Evolutionary conservation across 1,140 invertebrate genomes (phyloP).

Genomic region (Heliothis subflexa): DNA sequence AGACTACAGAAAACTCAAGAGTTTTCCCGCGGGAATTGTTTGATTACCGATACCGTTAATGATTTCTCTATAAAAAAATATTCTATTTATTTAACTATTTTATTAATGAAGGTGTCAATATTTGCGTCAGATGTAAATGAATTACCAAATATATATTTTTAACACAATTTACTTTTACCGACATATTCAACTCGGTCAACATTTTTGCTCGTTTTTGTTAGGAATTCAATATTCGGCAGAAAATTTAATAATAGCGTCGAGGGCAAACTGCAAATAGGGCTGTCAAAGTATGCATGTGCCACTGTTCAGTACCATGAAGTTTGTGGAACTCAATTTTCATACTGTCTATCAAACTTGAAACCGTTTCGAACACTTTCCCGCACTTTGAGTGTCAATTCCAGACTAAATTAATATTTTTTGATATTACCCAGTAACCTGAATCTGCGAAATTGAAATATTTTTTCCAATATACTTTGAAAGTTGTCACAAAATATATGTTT

Average conservation of each 20-base stretch:
- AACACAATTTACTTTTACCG: too few relatives aligned
- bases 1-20: too few relatives aligned
- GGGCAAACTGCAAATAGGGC: conserved; percentile 38
- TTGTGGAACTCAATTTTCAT: conserved; percentile 49
- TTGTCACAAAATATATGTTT: too few relatives aligned
- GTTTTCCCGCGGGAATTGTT: too few relatives aligned
- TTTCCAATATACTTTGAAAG: too few relatives aligned
- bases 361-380: conserved; percentile 19
- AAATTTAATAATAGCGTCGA: conserved; percentile 28
- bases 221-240: not conserved
- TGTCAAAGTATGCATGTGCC: conserved; percentile 38
- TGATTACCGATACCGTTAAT: too few relatives aligned
- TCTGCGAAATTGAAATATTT: conserved; percentile 19
- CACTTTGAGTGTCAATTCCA: not conserved
- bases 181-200: too few relatives aligned
- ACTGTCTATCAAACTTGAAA: conserved; percentile 43
- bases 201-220: not conserved
- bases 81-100: too few relatives aligned
- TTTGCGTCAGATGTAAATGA: too few relatives aligned
- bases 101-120: too few relatives aligned
- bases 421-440: conserved; percentile 7
- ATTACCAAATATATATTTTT: too few relatives aligned
- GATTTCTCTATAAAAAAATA: too few relatives aligned
- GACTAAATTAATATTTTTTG: conserved; percentile 34
- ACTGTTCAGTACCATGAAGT: conserved; percentile 33